Base-by-base conservation (phyloP, 1,140 invertebrate species). In the Solen grandis region DNA sequence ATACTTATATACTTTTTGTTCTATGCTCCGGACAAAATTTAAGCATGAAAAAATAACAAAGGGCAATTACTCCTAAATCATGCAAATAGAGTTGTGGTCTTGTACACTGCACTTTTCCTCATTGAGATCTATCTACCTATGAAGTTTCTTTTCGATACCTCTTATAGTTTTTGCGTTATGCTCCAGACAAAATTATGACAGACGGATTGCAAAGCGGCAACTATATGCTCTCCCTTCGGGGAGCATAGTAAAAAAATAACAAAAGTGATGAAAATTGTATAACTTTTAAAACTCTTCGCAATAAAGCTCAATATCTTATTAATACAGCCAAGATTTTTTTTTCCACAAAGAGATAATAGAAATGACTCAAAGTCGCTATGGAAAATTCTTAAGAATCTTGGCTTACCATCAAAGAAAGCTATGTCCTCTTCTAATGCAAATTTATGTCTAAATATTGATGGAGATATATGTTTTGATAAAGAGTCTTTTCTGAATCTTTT, bases 381-480 rank as follows among this genome's bases (percentile, higher is more conserved):
- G 59, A 62, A 31, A 62, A 66, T 66, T 66, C 35, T 66, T 38
- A 36, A 66, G 31, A 66, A 66, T 38, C 62, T 66, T 66, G 31
- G 31, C 33, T 66, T 38, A 66, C 33, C 22, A 66, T 66, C 35
- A 38, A 14, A 36, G 31, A 36, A 38, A 66, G 22, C 31, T 13
- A 41, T 38, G 62, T 66, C 62, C 22, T 66, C 62, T 66, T 66
- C 62, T 66, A 62, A 29, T 62, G n/a, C 59, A 62, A 62, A 27
- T 62, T 62, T 62, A 62, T 62, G 59, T 62, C 59, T 31, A 10
- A 62, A 62, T 62, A 29, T 62, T 62, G 16, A 31, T 62, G 59
- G 14, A 22, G 35, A 38, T 38, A 66, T 41, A n/a, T 66, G 62
- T 66, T 66, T 66, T 66, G 62, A 66, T 66, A 66, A 66, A 66